Percentiles rank a stretch among this genome's conserved stretches.
phyloP scores from a whole-genome alignment of 1,140 invertebrate species.

The Drosophila nebulosa region DNA sequence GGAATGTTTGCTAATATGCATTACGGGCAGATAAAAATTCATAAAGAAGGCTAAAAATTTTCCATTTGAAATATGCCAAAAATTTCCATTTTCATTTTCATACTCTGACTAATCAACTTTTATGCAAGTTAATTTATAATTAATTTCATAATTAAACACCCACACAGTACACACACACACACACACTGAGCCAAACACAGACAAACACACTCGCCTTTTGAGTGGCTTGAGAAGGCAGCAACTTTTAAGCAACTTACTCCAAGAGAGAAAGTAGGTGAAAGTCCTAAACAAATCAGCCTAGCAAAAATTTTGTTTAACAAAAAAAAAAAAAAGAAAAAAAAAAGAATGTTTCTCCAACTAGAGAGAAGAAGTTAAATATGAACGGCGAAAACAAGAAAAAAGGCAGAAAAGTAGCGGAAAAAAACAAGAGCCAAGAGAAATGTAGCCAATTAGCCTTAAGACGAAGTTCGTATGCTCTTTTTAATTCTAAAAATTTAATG shows the following conservation, averaged over 20 bases:
- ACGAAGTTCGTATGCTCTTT: background rate
- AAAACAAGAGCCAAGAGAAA: slow-evolving; percentile 22
- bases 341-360: background rate
- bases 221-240: background rate
- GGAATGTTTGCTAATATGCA: slow-evolving; percentile 41
- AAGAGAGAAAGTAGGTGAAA: slow-evolving; percentile 59
- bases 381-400: slow-evolving; percentile 20
- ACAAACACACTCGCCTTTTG: background rate
- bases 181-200: background rate
- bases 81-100: background rate
- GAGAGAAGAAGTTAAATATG: slow-evolving; percentile 42
- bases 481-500: background rate
- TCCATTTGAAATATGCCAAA: background rate
- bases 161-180: slow-evolving; percentile 1
- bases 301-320: slow-evolving; percentile 32
- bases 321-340: slow-evolving; percentile 9
- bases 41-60: slow-evolving; percentile 10
- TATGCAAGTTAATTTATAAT: slow-evolving; percentile 1
- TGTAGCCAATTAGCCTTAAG: background rate
- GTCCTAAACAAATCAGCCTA: slow-evolving; percentile 66
- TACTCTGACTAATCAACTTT: background rate
- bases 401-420: slow-evolving; percentile 5
- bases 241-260: slow-evolving; percentile 52
- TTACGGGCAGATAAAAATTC: slow-evolving; percentile 7
- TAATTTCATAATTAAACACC: slow-evolving; percentile 47